Percentiles rank a stretch among this genome's conserved stretches.
These are phyloP conservation scores for Agrotis puta DNA, from an alignment of 2,888 invertebrate species.

Conservation along the genomic window DNA sequence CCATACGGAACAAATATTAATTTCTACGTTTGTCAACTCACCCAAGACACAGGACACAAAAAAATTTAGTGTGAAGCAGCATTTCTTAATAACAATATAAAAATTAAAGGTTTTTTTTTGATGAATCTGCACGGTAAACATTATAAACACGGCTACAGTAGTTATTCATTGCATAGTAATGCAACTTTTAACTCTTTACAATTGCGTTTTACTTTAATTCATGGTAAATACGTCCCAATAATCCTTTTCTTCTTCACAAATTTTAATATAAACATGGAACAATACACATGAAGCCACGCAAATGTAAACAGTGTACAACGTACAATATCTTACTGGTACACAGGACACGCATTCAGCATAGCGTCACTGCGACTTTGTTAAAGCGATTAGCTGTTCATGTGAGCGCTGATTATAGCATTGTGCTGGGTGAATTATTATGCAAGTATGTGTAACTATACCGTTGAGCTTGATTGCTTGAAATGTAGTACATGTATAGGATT, in stretches of 20 bases:
- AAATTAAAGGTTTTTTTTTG: not conserved
- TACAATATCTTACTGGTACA: conserved; percentile 46
- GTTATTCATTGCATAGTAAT: not conserved
- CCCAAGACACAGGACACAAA: no score
- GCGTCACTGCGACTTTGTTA: conserved; percentile 51
- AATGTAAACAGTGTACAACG: conserved; percentile 28
- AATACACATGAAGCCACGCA: conserved; percentile 34
- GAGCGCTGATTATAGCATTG: conserved; percentile 49
- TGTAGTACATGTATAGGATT: conserved; percentile 5
- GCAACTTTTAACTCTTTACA: not conserved
- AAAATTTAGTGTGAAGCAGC: no score
- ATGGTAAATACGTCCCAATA: not conserved
- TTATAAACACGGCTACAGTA: no score
- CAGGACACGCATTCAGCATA: conserved; percentile 11
- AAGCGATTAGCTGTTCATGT: conserved; percentile 52
- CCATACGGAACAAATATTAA: no score
- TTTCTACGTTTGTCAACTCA: no score
- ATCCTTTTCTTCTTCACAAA: conserved; percentile 10
- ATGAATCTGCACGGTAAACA: no score
- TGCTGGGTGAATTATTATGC: conserved; percentile 52
- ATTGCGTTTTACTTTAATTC: not conserved
- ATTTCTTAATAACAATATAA: no score
- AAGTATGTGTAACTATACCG: conserved; percentile 44
- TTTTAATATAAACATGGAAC: conserved; percentile 24
- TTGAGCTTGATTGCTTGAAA: conserved; percentile 22